Percentiles rank a stretch among this genome's conserved stretches.
Evolutionary conservation across 2,797 vertebrate species (phyloP).

Genomic region (Margarornis squamiger): DNA sequence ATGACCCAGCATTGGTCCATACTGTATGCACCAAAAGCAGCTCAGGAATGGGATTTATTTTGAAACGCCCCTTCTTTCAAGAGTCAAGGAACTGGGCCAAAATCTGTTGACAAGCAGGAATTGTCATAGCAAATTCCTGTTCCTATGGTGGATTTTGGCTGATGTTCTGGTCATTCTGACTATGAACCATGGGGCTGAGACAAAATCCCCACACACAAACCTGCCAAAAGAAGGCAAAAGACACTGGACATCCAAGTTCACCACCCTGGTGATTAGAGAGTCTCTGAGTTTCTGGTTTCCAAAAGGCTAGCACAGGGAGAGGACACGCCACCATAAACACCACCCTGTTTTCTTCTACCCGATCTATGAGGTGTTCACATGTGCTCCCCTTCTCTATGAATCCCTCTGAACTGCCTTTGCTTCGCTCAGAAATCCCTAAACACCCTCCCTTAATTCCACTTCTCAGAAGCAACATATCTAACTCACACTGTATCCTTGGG

Average conservation of each 20-base stretch:
- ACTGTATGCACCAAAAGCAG: slow-evolving; percentile 2
- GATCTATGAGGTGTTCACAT: background rate
- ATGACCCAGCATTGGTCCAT: background rate
- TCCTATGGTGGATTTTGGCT: background rate
- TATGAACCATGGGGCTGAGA: background rate
- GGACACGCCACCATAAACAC: background rate
- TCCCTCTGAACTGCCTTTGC: background rate
- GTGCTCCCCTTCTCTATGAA: background rate
- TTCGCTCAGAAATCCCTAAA: background rate
- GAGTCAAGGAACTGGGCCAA: slow-evolving; percentile 54
- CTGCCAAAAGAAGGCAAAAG: slow-evolving; percentile 55
- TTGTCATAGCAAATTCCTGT: slow-evolving; percentile 5
- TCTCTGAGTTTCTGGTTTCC: slow-evolving; percentile 48
- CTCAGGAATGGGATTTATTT: background rate
- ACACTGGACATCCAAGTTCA: slow-evolving; percentile 39
- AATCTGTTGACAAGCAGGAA: slow-evolving; percentile 14
- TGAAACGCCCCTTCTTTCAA: slow-evolving; percentile 21
- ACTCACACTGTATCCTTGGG: background rate
- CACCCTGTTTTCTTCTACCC: background rate
- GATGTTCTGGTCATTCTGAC: background rate
- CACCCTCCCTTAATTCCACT: background rate
- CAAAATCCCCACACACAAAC: slow-evolving; percentile 22
- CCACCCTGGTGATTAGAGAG: background rate
- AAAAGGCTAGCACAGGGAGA: background rate
- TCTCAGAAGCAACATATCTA: background rate